Conservation (phyloP, 1,140 invertebrate genomes). For the Trichonephila clavata region DNA sequence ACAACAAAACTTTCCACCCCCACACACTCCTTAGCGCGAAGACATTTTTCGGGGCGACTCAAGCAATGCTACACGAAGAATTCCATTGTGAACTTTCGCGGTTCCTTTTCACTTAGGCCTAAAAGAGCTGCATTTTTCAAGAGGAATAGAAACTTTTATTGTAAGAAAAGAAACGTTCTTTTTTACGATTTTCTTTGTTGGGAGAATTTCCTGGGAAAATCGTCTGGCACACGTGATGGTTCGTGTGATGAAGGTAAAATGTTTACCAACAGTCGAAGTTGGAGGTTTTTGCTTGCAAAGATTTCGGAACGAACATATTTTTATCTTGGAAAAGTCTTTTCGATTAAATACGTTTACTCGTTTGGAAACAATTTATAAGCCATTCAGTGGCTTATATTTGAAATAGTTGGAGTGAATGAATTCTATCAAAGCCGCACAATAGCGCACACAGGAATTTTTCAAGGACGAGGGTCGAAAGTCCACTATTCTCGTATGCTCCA, state of each 20-base stretch:
- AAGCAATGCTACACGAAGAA: not conserved
- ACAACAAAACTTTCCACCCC: not conserved
- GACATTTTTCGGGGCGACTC: not conserved
- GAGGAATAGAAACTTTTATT: not conserved
- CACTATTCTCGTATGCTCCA: too few species aligned
- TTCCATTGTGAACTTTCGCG: not conserved
- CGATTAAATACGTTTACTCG: too few species aligned
- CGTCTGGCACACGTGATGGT: not conserved
- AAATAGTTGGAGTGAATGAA: too few species aligned
- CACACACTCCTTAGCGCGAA: not conserved
- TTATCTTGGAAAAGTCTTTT: too few species aligned
- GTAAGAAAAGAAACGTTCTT: not conserved
- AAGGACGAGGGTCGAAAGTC: too few species aligned
- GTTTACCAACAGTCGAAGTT: not conserved
- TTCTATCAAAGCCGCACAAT: too few species aligned
- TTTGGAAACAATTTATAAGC: too few species aligned
- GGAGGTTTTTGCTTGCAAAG: not conserved
- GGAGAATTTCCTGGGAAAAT: constrained; percentile 6
- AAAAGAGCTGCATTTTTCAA: not conserved
- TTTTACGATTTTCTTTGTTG: not conserved
- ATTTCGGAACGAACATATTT: too few species aligned
- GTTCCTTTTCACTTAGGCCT: not conserved
- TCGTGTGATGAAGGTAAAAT: not conserved
- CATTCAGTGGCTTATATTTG: too few species aligned
- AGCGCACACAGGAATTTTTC: too few species aligned